Percentiles rank a stretch among this genome's conserved stretches.
phyloP scores from a whole-genome alignment of 2,888 invertebrate species.

The Conops quadrifasciatus region DNA sequence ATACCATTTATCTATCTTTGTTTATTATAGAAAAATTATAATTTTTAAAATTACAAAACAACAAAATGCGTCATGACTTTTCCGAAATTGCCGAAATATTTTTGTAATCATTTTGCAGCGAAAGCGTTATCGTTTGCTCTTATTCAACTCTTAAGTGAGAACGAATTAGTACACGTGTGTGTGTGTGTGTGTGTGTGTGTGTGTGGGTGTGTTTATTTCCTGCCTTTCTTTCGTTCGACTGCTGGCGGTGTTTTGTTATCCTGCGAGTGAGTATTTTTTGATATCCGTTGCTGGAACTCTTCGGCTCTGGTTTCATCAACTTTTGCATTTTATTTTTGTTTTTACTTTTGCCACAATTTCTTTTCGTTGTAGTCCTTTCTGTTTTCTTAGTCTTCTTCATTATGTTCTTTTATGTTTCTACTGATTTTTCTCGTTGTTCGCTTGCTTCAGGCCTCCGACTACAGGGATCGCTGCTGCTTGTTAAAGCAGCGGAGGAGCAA shows the following conservation, averaged over 20 bases:
- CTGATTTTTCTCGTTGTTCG: neutral
- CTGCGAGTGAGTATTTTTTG: constrained; percentile 6
- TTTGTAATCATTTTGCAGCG: constrained; percentile 1
- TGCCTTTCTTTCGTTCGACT: neutral
- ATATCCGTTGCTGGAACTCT: neutral
- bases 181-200: constrained; percentile 11
- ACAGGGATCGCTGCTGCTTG: neutral
- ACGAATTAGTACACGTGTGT: neutral
- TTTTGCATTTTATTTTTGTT: neutral
- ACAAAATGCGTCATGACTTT: neutral
- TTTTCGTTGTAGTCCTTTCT: neutral
- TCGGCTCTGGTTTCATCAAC: constrained; percentile 1
- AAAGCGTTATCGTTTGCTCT: neutral
- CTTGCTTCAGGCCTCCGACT: neutral
- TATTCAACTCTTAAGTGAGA: neutral
- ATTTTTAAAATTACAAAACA: no score
- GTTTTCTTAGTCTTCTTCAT: neutral
- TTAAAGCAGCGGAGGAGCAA: neutral
- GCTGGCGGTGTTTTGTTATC: neutral
- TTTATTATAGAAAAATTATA: no score
- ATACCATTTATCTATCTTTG: no score
- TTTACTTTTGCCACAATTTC: neutral
- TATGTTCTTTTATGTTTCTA: neutral
- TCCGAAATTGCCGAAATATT: no score
- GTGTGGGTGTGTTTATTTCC: neutral